These are phyloP conservation scores for Syngnathoides biaculeatus DNA, from an alignment of 2,113 vertebrate genomes.

Conservation along the genomic window DNA sequence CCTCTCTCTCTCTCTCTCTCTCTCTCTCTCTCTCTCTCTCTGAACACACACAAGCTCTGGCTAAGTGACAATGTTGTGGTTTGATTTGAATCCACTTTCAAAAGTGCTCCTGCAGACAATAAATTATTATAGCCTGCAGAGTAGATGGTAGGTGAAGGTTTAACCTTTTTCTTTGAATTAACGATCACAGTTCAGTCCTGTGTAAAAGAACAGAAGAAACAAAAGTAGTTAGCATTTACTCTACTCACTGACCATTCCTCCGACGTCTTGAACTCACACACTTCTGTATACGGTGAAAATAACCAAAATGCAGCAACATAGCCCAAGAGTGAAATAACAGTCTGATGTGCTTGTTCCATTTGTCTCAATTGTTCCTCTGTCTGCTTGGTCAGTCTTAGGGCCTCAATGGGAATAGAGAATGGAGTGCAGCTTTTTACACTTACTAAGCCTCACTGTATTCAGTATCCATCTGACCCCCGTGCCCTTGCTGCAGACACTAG, in stretches of 20 bases:
- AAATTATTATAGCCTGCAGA: constrained; percentile 49
- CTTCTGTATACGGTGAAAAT: constrained; percentile 26
- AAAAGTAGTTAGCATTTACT: constrained; percentile 52
- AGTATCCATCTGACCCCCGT: constrained; percentile 45
- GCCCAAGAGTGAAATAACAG: constrained; percentile 44
- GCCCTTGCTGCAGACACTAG: constrained; percentile 43
- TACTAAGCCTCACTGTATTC: constrained; percentile 50
- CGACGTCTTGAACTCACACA: constrained; percentile 33
- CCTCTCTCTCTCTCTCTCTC: neutral
- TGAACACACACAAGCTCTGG: constrained; percentile 16
- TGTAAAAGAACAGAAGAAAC: too few species aligned
- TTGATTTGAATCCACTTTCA: neutral
- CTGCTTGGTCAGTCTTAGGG: constrained; percentile 57
- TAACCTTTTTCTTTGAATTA: constrained; percentile 43
- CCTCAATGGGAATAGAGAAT: constrained; percentile 60
- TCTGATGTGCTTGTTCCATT: constrained; percentile 58
- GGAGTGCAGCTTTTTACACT: constrained; percentile 64
- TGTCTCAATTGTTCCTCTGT: constrained; percentile 65
- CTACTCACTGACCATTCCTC: constrained; percentile 35
- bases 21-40: neutral
- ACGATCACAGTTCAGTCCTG: constrained; percentile 50
- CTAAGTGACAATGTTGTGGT: constrained; percentile 22
- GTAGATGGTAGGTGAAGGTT: constrained; percentile 19
- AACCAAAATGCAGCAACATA: constrained; percentile 46
- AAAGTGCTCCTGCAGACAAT: constrained; percentile 30